Evolutionary conservation across 1,140 invertebrate genomes (phyloP).

Genomic region (Brachionus angularis): DNA sequence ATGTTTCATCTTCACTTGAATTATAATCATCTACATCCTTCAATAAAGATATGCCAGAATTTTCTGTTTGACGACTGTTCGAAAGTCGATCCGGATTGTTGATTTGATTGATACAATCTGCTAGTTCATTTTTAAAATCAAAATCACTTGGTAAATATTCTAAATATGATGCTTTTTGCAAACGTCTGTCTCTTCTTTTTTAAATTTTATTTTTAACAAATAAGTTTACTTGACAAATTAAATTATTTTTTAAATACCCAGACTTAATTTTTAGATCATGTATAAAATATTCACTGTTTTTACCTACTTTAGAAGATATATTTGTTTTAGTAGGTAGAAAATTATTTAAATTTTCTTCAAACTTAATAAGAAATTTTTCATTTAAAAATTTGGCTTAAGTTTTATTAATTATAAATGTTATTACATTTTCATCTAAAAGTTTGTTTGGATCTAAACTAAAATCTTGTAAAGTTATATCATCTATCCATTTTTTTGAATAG

Average conservation of each 20-base stretch:
- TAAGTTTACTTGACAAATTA: too few relatives aligned
- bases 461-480: constrained; percentile 11
- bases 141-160: constrained; percentile 31
- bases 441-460: neutral
- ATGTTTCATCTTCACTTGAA: constrained; percentile 28
- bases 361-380: neutral
- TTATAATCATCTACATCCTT: neutral
- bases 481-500: constrained; percentile 23
- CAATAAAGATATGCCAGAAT: neutral
- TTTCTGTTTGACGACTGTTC: neutral
- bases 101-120: neutral
- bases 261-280: constrained; percentile 8
- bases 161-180: constrained; percentile 19
- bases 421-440: constrained; percentile 36
- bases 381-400: too few relatives aligned
- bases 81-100: neutral
- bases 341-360: constrained; percentile 12
- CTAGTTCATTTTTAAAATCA: constrained; percentile 10
- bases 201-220: too few relatives aligned
- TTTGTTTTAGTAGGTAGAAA: constrained; percentile 1
- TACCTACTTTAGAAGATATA: neutral
- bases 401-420: too few relatives aligned
- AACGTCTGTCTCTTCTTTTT: neutral
- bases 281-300: constrained; percentile 12
- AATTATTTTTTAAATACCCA: neutral